Evolutionary conservation across 2,888 invertebrate genomes (phyloP).

Genomic region (Dynastes tityus): DNA sequence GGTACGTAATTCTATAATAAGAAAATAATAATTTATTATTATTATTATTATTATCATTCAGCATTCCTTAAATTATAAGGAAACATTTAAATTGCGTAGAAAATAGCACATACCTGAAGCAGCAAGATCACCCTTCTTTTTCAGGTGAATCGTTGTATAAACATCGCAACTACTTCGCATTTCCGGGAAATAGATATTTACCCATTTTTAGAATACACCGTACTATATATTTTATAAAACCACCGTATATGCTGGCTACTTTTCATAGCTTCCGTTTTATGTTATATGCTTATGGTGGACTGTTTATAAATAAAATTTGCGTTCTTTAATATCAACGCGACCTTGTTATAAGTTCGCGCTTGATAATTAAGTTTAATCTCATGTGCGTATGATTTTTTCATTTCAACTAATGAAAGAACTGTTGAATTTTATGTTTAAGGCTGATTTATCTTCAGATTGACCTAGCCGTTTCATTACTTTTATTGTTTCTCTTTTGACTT

Average conservation of each 20-base stretch:
- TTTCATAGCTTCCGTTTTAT: conserved; percentile 15
- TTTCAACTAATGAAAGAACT: not conserved
- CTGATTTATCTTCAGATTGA: not conserved
- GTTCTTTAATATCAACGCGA: conserved; percentile 25
- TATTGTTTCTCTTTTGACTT: not conserved
- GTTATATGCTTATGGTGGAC: not conserved
- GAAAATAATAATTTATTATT: too few species aligned
- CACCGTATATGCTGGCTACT: not conserved
- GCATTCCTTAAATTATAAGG: not conserved
- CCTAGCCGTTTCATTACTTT: not conserved
- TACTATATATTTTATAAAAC: conserved; percentile 8
- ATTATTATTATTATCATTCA: too few species aligned
- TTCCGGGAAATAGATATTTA: conserved; percentile 44
- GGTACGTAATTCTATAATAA: too few species aligned
- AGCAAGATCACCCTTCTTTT: conserved; percentile 4
- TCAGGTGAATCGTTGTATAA: conserved; percentile 22
- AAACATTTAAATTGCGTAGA: not conserved
- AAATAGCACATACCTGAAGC: not conserved
- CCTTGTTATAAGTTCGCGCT: conserved; percentile 9
- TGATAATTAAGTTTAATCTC: conserved; percentile 2
- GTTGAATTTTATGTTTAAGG: not conserved
- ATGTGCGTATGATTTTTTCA: not conserved
- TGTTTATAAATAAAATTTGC: conserved; percentile 36
- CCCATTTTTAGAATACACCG: conserved; percentile 15
- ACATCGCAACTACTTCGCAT: conserved; percentile 3